phyloP scores from a whole-genome alignment of 2,797 vertebrate species.

The Xenentodon cancila region DNA sequence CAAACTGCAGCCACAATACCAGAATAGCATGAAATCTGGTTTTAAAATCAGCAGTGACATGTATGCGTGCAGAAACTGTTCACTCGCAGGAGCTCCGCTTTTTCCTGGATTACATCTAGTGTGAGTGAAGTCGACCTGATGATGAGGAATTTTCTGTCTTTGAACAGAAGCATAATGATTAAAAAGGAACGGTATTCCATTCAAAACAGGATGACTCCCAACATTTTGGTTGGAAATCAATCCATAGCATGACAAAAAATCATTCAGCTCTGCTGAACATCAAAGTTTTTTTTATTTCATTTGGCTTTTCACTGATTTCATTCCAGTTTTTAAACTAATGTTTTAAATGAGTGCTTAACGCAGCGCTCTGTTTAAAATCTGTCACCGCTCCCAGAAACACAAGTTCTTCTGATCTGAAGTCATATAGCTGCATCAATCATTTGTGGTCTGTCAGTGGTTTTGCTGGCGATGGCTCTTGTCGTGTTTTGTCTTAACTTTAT shows the following conservation, averaged over 20 bases:
- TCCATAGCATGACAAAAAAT: slow-evolving; percentile 54
- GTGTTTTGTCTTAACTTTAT: slow-evolving; percentile 58
- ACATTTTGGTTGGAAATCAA: slow-evolving; percentile 37
- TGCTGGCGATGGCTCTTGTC: slow-evolving; percentile 58
- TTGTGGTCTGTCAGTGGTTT: slow-evolving; percentile 70
- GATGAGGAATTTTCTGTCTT: background rate
- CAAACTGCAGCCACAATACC: slow-evolving; percentile 4
- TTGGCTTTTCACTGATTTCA: background rate
- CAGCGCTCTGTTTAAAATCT: slow-evolving; percentile 1
- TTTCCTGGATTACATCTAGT: slow-evolving; percentile 37
- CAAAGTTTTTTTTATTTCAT: too few species aligned
- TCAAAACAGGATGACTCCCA: slow-evolving; percentile 17
- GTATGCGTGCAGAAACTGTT: background rate
- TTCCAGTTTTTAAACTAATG: background rate
- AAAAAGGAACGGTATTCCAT: background rate
- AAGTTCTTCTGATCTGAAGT: slow-evolving; percentile 6
- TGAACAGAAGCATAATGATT: background rate
- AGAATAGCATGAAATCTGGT: background rate
- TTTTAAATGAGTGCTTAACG: background rate
- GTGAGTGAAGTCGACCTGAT: background rate
- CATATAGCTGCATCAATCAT: slow-evolving; percentile 65
- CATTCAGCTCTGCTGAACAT: background rate
- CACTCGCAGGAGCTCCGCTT: slow-evolving; percentile 37
- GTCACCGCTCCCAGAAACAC: slow-evolving; percentile 36
- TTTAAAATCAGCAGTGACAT: background rate